phyloP scores from a whole-genome alignment of 2,888 invertebrate genomes.

The Drosophila mimica region DNA sequence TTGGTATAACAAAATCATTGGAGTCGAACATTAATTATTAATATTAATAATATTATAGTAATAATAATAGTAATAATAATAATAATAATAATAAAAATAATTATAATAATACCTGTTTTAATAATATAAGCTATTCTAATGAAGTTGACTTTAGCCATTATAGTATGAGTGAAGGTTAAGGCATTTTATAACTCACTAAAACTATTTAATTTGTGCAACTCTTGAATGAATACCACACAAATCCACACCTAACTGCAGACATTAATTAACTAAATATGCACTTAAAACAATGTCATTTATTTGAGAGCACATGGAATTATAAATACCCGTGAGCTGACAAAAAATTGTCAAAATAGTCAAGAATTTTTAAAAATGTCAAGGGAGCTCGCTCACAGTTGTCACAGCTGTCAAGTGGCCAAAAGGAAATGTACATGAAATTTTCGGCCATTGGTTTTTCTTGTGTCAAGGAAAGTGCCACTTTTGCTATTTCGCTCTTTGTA shows the following conservation, averaged over 20 bases:
- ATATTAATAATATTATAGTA: not conserved
- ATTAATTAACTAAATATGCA: slow-evolving; percentile 46
- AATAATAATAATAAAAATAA: not conserved
- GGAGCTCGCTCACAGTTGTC: slow-evolving; percentile 40
- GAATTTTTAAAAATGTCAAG: slow-evolving; percentile 30
- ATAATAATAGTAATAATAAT: not conserved
- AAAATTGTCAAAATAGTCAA: slow-evolving; percentile 35
- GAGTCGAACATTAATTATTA: slow-evolving; percentile 7
- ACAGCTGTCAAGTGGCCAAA: slow-evolving; percentile 53
- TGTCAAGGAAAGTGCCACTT: slow-evolving; percentile 20
- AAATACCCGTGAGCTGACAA: slow-evolving; percentile 19
- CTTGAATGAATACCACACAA: not conserved
- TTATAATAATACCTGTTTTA: slow-evolving; percentile 12
- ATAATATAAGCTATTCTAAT: slow-evolving; percentile 22
- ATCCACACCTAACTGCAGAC: not conserved
- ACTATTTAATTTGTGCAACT: too few species aligned
- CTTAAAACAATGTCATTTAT: slow-evolving; percentile 47
- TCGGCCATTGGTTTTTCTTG: slow-evolving; percentile 28
- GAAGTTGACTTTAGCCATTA: slow-evolving; percentile 22
- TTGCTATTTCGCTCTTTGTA: slow-evolving; percentile 14
- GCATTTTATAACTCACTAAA: too few species aligned
- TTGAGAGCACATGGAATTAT: slow-evolving; percentile 49
- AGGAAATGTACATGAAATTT: slow-evolving; percentile 40
- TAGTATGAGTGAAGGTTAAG: not conserved
- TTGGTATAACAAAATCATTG: not conserved